These are phyloP conservation scores for Scomber scombrus DNA, from an alignment of 2,113 vertebrate genomes.

Conservation along the genomic window DNA sequence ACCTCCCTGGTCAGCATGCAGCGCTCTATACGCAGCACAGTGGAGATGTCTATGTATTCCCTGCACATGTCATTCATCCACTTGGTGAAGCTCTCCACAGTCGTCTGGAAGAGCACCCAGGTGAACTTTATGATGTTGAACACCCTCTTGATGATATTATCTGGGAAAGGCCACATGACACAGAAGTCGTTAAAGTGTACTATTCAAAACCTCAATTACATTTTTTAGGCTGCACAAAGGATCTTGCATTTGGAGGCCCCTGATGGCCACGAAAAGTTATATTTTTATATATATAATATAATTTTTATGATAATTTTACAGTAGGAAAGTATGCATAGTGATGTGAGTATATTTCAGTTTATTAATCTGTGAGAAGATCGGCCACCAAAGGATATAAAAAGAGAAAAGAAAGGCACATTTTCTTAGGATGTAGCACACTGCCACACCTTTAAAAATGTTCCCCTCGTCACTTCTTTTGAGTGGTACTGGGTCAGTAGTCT, in stretches of 20 bases:
- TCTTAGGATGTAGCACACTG: not conserved
- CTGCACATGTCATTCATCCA: slow-evolving; percentile 98
- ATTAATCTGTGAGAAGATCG: no score
- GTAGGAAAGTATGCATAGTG: not conserved
- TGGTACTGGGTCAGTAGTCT: not conserved
- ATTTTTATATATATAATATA: no score
- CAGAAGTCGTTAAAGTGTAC: not conserved
- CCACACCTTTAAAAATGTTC: no score
- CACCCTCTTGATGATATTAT: slow-evolving; percentile 98
- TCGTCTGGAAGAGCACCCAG: slow-evolving; percentile 96
- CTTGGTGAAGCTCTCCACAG: slow-evolving; percentile 94
- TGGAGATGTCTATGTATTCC: slow-evolving; percentile 98
- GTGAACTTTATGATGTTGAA: slow-evolving; percentile 99
- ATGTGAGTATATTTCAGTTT: no score
- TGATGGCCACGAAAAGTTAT: no score
- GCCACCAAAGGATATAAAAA: no score
- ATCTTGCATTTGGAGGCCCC: not conserved
- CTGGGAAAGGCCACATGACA: slow-evolving; percentile 74
- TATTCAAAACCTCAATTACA: not conserved
- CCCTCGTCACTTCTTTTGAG: no score
- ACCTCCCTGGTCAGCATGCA: slow-evolving; percentile 99
- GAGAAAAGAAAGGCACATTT: not conserved
- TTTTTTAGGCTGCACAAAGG: not conserved
- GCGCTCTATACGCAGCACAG: slow-evolving; percentile 95
- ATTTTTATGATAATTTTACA: not conserved